A percentile compares a stretch with the other conserved stretches of the same genome.
phyloP scores from a whole-genome alignment of 2,113 vertebrate species.

The Corythornis madagascariensis region DNA sequence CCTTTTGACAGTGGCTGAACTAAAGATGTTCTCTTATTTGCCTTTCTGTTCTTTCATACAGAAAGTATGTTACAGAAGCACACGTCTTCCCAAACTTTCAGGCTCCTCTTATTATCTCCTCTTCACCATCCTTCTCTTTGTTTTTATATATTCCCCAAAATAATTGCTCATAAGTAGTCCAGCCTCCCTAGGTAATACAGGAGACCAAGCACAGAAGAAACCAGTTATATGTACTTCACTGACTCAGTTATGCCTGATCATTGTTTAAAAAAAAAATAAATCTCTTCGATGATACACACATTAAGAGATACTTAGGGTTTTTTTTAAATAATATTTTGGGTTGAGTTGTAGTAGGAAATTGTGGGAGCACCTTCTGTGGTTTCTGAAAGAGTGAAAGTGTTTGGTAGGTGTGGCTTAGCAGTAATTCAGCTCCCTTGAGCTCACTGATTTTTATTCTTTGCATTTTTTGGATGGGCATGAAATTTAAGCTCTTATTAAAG shows the following conservation, averaged over 20 bases:
- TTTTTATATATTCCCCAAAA: background rate
- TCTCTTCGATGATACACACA: background rate
- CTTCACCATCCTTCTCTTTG: background rate
- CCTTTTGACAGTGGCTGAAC: accelerated
- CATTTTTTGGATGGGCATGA: background rate
- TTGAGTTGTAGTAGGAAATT: background rate
- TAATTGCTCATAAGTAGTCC: background rate
- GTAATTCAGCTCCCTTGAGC: background rate
- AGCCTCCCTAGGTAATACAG: background rate
- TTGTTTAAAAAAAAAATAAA: background rate
- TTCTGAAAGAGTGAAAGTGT: background rate
- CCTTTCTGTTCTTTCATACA: background rate
- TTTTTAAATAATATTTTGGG: background rate
- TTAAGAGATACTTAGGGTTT: background rate
- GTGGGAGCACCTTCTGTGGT: background rate
- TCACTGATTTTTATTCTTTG: background rate
- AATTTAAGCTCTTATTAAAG: background rate
- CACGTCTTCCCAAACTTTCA: background rate
- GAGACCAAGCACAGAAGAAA: background rate
- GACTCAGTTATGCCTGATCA: background rate
- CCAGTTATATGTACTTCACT: background rate
- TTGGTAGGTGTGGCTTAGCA: background rate
- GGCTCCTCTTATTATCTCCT: background rate
- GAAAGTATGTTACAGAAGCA: background rate
- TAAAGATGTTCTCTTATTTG: background rate